Conservation (phyloP, 2,888 invertebrate genomes). For the Slavum lentiscoides region DNA sequence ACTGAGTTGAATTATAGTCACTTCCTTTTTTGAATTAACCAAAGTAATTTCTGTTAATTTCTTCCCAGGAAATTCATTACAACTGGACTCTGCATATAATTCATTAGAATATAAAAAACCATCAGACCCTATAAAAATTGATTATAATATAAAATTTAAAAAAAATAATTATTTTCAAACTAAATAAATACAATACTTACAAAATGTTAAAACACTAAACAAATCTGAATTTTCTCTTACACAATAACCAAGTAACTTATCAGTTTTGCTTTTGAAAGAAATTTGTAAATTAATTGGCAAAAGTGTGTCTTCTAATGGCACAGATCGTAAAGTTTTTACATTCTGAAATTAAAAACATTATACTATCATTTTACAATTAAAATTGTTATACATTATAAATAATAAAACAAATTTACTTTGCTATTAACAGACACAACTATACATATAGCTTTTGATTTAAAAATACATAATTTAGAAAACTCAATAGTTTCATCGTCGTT, state of each 20-base stretch:
- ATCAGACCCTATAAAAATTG: constrained; percentile 31
- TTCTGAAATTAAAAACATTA: constrained; percentile 26
- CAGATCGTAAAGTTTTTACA: constrained; percentile 40
- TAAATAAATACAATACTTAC: constrained; percentile 21
- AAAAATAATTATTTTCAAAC: too few species aligned
- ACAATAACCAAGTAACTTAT: constrained; percentile 44
- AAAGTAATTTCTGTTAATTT: constrained; percentile 29
- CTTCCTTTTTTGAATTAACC: constrained; percentile 33
- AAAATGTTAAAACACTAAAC: constrained; percentile 41
- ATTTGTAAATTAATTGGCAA: constrained; percentile 46
- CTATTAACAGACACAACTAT: constrained; percentile 34
- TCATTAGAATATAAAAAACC: constrained; percentile 43
- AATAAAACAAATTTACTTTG: constrained; percentile 24
- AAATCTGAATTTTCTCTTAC: constrained; percentile 42
- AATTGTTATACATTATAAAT: neutral
- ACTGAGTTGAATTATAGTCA: constrained; percentile 41
- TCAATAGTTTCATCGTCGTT: constrained; percentile 34
- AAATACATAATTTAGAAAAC: constrained; percentile 40
- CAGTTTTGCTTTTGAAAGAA: constrained; percentile 27
- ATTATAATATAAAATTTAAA: neutral
- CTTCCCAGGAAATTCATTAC: constrained; percentile 43
- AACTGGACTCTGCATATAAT: constrained; percentile 15
- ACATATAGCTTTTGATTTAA: constrained; percentile 39
- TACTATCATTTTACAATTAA: neutral
- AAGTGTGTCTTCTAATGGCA: constrained; percentile 40